Evolutionary conservation across 2,113 vertebrate species (phyloP), one percentile per base, ranked within the genome.

Genomic region (Picathartes gymnocephalus): DNA sequence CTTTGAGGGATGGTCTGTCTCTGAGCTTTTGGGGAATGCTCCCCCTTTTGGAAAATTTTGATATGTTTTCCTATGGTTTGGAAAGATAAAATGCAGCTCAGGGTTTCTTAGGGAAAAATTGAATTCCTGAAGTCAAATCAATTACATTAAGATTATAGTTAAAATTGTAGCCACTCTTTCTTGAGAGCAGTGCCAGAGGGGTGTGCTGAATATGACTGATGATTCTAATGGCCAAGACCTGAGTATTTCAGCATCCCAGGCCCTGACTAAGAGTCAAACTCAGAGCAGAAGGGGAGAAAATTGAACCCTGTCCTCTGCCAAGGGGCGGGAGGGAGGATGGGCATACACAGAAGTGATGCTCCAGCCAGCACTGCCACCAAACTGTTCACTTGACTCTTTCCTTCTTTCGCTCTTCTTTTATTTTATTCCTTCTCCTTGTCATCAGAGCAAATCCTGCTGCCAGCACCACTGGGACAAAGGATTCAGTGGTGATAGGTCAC

Each of bases 331-430:
- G 64, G 23, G 35, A 74, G 58, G 47, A 62, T 0, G 0, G 53
- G 40, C 1, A 0, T 35, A 30, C 9, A 19, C 62, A 81, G 53
- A 90, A 93, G 96, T 0, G 5, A 66, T 78, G 70, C 51, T 95
- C 23, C 96, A 95, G 62, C 96, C 93, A 96, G 65, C 57, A 45
- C 33, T 14, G 9, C 47, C 82, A 73, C 86, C 28, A 30, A 78
- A 86, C 62, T 51, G 15, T 56, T 80, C 21, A 8, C 65, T 85
- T 42, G 57, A 33, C 39, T 47, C 6, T 54, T 48, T 69, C 24
- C 9, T 56, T 17, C 11, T 40, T 81, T 60, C 18, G 8, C 16
- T 13, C 18, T n/a, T 56, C 7, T 23, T 45, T 22, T 35, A 6
- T 60, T 66, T 45, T 40, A 13, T n/a, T 23, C 40, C 24, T 60